These are phyloP conservation scores for Dynastes maya DNA, from an alignment of 2,888 invertebrate species.

Conservation along the genomic window DNA sequence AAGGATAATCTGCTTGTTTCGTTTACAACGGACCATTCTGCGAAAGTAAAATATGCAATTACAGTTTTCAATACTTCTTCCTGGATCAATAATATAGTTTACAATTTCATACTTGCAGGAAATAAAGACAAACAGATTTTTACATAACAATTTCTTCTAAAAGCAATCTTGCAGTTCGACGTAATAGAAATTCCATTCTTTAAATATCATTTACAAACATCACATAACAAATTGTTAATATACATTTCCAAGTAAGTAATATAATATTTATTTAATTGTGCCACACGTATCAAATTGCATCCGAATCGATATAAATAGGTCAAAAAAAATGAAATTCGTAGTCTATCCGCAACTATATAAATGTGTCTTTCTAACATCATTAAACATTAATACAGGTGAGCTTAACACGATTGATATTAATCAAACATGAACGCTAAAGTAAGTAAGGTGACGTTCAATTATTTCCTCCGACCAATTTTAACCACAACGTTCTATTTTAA, in stretches of 20 bases:
- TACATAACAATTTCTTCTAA: neutral
- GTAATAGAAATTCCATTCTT: slow-evolving; percentile 3
- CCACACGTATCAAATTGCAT: slow-evolving; percentile 17
- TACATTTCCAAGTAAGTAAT: slow-evolving; percentile 24
- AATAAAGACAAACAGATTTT: too few relatives aligned
- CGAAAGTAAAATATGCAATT: too few relatives aligned
- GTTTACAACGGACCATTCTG: too few relatives aligned
- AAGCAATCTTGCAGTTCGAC: too few relatives aligned
- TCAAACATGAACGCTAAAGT: slow-evolving; percentile 35
- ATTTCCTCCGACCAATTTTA: neutral
- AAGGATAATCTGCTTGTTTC: too few relatives aligned
- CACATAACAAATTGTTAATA: neutral
- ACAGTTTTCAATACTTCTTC: too few relatives aligned
- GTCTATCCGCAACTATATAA: slow-evolving; percentile 24
- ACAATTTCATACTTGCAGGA: too few relatives aligned
- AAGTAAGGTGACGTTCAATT: neutral
- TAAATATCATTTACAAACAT: slow-evolving; percentile 10
- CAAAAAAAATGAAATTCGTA: slow-evolving; percentile 9
- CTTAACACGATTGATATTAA: slow-evolving; percentile 3
- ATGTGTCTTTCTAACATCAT: neutral
- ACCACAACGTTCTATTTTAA: neutral
- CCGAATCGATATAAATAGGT: slow-evolving; percentile 36
- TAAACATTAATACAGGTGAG: slow-evolving; percentile 21
- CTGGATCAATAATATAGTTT: too few relatives aligned
- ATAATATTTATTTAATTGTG: slow-evolving; percentile 34